Evolutionary conservation across 2,888 invertebrate species (phyloP), one percentile per base, ranked within the genome.

Genomic region (Maniola hyperantus): DNA sequence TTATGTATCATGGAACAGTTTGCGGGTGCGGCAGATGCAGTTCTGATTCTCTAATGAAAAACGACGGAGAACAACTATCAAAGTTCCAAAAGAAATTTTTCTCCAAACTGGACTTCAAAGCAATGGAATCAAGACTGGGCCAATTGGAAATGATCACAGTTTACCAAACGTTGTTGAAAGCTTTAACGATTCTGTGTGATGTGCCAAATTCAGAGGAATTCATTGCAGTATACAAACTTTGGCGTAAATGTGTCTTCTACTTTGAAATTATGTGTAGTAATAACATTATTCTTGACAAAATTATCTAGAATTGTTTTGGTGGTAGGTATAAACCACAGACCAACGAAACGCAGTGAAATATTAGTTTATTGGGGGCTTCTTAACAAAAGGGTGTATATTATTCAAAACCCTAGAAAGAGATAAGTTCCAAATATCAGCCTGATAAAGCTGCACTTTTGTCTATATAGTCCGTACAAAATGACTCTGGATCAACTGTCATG

Each of bases 151-250:
- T 57, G 51, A 50, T 15, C 11, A 7, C 13, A 11, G 36, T 59
- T 50, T 74, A 66, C 50, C 34, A 36, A 8, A 66, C 66, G 33
- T 6, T 67, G 6, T 69, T 73, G 34, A 66, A 67, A 54, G 55
- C 64, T 0, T 36, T 73, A 6, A 65, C 69, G 0, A 46, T 69
- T 0, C 53, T 77, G 2, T 58, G 39, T 6, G 59, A 71, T 55
- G 64, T 72, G 26, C 73, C 72, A 5, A 72, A 71, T 44, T 72
- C 76, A 0, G 33, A 63, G 11, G 74, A 76, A 55, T 76, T 76
- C 46, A 18, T 1, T 4, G 34, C 70, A 18, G 67, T 75, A 0
- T 75, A 44, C 34, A 46, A 18, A 39, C 34, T 15, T 10, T 64
- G 67, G 26, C 13, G n/a, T 1, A 20, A 13, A 48, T 67, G 61